Base-by-base conservation (phyloP, 2,888 invertebrate genomes). In the Dexiosoma caninum region DNA sequence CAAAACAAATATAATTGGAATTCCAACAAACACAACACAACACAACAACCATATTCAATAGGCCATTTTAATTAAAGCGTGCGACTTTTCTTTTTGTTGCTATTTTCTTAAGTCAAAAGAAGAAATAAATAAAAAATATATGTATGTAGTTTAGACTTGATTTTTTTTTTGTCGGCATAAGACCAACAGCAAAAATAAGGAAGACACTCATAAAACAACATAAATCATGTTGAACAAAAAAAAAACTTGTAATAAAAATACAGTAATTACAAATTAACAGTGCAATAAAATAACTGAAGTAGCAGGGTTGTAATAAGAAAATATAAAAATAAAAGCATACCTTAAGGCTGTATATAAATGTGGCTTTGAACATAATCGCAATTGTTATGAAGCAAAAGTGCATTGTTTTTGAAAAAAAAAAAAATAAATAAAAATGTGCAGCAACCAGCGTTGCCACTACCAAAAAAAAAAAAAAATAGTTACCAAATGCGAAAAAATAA, bases 31-130 rank as follows among this genome's bases (percentile, higher is more conserved):
- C 37, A 16, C 51, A 27, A 9, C 51, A 30, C n/a, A n/a, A n/a
- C n/a, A n/a, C n/a, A n/a, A n/a, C n/a, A n/a, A n/a, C n/a, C n/a
- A n/a, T n/a, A n/a, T n/a, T n/a, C n/a, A n/a, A n/a, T n/a, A n/a
- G n/a, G n/a, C n/a, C 64, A 71, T 78, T 64, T 71, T 66, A 49
- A 64, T 55, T 64, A 57, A 77, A 77, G 57, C 71, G 71, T 71
- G 71, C 51, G 44, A 78, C 59, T 66, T 78, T 46, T 59, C 23
- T 49, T 78, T 71, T 23, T 44, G 6, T 42, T 19, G 6, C 23
- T 46, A 8, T 35, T 7, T 32, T 37, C 14, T 35, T 35, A 7
- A 19, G 21, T 19, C 21, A 12, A 46, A 12, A 23, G 1, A 2
- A 5, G n/a, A 35, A 35, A 35, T 10, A 35, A 7, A 0, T 35